A percentile compares a stretch with the other conserved stretches of the same genome.
Conservation (phyloP, 1,140 invertebrate species). For the Caenorhabditis remanei region DNA sequence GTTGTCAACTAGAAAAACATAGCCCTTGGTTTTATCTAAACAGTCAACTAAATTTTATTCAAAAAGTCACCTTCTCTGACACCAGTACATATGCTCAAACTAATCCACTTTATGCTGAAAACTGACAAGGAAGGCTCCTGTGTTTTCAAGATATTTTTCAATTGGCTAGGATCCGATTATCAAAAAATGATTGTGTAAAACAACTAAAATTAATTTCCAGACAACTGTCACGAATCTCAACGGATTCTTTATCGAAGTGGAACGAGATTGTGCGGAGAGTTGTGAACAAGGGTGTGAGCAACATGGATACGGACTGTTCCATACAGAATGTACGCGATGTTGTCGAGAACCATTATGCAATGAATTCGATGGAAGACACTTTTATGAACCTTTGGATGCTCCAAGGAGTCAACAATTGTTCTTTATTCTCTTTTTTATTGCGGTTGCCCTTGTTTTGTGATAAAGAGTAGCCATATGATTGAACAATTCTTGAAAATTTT, state of each 20-base stretch:
- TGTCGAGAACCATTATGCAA: slow-evolving; percentile 62
- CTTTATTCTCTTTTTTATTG: background rate
- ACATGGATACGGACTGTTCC: slow-evolving; percentile 61
- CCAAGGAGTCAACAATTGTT: background rate
- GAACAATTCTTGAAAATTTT: too few relatives aligned
- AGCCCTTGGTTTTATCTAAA: too few relatives aligned
- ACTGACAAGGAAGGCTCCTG: too few relatives aligned
- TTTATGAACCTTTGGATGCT: slow-evolving; percentile 52
- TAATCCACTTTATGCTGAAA: too few relatives aligned
- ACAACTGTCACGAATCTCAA: slow-evolving; percentile 66
- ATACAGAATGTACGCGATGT: slow-evolving; percentile 62
- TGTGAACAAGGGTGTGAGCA: slow-evolving; percentile 61
- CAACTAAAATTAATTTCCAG: slow-evolving; percentile 39
- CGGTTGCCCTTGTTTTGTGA: background rate
- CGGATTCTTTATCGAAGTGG: slow-evolving; percentile 63
- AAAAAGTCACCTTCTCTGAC: too few relatives aligned
- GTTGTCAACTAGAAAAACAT: too few relatives aligned
- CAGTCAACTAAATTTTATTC: too few relatives aligned
- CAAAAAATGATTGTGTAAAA: too few relatives aligned
- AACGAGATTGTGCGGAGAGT: slow-evolving; percentile 61
- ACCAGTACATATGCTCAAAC: too few relatives aligned
- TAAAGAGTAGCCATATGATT: too few relatives aligned
- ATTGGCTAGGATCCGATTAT: too few relatives aligned
- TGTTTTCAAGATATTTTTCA: too few relatives aligned
- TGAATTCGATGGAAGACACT: slow-evolving; percentile 63